Percentiles rank a stretch among this genome's conserved stretches.
Conservation (phyloP, 1,140 invertebrate genomes). For the Himalopsyche phryganea region DNA sequence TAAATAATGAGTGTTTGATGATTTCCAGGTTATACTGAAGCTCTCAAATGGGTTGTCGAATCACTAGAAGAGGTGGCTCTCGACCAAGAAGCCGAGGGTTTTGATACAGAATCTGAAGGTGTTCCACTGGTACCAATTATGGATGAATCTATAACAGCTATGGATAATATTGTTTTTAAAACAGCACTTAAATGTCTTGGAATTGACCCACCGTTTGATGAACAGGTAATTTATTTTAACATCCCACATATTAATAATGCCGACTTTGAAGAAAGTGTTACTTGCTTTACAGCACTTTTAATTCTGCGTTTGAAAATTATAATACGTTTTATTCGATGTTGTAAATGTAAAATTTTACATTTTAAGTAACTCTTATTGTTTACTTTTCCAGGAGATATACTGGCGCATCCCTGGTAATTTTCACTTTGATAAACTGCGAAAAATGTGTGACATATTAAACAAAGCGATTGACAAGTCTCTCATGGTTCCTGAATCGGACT, state of each 20-base stretch:
- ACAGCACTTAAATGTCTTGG: conserved; percentile 57
- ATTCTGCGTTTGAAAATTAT: too few species aligned
- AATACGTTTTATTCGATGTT: too few species aligned
- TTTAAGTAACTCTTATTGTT: background rate
- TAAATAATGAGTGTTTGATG: too few species aligned
- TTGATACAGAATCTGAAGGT: conserved; percentile 49
- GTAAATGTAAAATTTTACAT: too few species aligned
- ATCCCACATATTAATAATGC: background rate
- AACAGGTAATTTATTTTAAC: conserved; percentile 39
- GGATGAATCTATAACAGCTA: conserved; percentile 53
- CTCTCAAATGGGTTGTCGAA: conserved; percentile 47
- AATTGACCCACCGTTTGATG: conserved; percentile 55
- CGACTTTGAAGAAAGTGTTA: too few species aligned
- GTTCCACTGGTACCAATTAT: conserved; percentile 65
- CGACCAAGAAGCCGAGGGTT: conserved; percentile 50
- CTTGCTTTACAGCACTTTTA: too few species aligned
- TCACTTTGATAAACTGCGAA: conserved; percentile 27
- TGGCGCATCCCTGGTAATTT: conserved; percentile 29
- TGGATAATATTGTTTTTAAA: conserved; percentile 58
- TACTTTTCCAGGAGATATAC: conserved; percentile 22
- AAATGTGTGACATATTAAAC: conserved; percentile 22
- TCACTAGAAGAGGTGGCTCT: conserved; percentile 47
- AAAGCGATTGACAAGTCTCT: conserved; percentile 30
- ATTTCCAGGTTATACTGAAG: conserved; percentile 35
- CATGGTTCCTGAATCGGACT: conserved; percentile 14